These are phyloP conservation scores for Turdus rufiventris DNA, from an alignment of 2,113 vertebrate genomes.

Conservation along the genomic window DNA sequence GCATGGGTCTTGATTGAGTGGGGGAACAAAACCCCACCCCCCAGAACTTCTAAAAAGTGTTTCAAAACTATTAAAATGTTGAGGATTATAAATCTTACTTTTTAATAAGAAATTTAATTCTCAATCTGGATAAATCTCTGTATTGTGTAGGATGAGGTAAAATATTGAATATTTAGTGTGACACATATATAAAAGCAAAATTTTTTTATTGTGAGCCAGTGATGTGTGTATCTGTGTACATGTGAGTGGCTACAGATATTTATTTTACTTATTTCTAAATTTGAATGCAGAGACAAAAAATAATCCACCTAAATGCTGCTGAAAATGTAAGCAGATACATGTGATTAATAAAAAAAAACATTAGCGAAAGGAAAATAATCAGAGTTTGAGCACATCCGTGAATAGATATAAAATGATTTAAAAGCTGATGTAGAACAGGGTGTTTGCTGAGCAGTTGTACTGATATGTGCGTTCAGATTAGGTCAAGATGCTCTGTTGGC, in stretches of 20 bases:
- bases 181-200: background rate
- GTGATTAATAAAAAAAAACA: background rate
- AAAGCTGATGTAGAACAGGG: background rate
- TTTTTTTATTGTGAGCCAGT: background rate
- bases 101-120: background rate
- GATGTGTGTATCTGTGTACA: background rate
- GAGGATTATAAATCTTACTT: background rate
- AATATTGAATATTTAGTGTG: background rate
- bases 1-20: background rate
- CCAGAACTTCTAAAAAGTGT: background rate
- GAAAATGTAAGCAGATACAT: background rate
- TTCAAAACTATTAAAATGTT: background rate
- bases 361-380: background rate
- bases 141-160: background rate
- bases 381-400: background rate
- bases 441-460: constrained; percentile 53
- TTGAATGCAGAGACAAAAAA: constrained; percentile 9
- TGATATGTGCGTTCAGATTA: constrained; percentile 46
- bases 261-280: constrained; percentile 27
- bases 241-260: background rate
- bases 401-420: constrained; percentile 4
- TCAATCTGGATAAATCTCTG: background rate
- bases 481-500: constrained; percentile 83
- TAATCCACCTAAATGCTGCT: background rate
- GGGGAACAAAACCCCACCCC: background rate